Conservation (phyloP, 2,888 invertebrate species). For the Crocallis elinguaria region DNA sequence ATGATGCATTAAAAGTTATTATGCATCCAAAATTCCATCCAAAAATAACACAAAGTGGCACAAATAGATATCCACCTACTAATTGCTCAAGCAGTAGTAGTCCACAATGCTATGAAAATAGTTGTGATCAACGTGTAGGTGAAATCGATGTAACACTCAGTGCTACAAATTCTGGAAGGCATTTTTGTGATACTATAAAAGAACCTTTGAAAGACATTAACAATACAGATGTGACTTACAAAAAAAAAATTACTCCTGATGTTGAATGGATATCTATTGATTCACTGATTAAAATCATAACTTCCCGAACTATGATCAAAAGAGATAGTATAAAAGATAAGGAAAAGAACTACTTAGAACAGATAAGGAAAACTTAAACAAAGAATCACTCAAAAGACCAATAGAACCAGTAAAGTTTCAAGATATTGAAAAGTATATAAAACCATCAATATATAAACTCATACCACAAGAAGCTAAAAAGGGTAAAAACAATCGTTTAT, state of each 20-base stretch:
- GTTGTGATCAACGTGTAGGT: neutral
- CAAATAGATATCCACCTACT: conserved; percentile 19
- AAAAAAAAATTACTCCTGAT: conserved; percentile 20
- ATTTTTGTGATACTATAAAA: conserved; percentile 36
- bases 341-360: no score
- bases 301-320: conserved; percentile 18
- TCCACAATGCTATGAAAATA: conserved; percentile 12
- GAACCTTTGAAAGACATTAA: conserved; percentile 41
- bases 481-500: no score
- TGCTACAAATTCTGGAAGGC: conserved; percentile 6
- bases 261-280: conserved; percentile 41
- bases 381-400: no score
- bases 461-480: no score
- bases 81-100: conserved; percentile 6
- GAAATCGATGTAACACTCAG: conserved; percentile 1
- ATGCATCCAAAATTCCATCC: conserved; percentile 30
- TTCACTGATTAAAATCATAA: conserved; percentile 40
- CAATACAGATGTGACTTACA: conserved; percentile 25
- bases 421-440: no score
- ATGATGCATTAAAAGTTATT: conserved; percentile 16
- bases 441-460: no score
- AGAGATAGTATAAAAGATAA: no score
- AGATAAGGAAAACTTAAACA: no score
- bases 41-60: conserved; percentile 12
- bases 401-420: no score